A percentile compares a stretch with the other conserved stretches of the same genome.
These are phyloP conservation scores for Odontomachus brunneus DNA, from an alignment of 1,140 invertebrate genomes.

Conservation along the genomic window DNA sequence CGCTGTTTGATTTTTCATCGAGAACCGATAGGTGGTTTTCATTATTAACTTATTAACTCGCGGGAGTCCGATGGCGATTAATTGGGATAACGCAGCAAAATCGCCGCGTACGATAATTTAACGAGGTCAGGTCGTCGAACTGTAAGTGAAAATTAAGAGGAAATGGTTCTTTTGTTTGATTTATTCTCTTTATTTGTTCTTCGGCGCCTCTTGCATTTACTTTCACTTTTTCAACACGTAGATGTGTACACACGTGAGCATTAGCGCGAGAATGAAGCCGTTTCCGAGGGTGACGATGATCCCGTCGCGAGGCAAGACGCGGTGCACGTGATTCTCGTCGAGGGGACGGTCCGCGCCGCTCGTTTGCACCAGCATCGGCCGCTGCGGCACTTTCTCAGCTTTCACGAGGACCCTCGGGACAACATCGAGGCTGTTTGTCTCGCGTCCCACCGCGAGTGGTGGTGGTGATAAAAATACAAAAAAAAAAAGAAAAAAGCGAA, in stretches of 20 bases:
- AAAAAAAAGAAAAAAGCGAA: neutral
- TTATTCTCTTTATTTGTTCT: neutral
- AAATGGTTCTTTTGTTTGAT: too few relatives aligned
- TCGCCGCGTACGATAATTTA: neutral
- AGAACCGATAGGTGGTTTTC: slow-evolving; percentile 9
- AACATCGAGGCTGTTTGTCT: slow-evolving; percentile 11
- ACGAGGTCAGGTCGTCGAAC: neutral
- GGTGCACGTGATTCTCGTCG: slow-evolving; percentile 36
- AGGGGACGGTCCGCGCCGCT: slow-evolving; percentile 22
- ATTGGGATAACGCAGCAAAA: neutral
- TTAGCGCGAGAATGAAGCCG: neutral
- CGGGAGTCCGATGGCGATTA: neutral
- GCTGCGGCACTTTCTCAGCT: slow-evolving; percentile 5
- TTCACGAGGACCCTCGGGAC: neutral
- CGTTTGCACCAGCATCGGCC: slow-evolving; percentile 31
- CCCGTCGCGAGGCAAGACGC: neutral
- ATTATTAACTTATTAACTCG: slow-evolving; percentile 7
- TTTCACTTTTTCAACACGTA: neutral
- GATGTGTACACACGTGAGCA: too few relatives aligned
- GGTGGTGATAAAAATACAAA: neutral
- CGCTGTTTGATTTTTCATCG: neutral
- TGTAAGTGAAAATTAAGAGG: neutral
- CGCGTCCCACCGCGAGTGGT: neutral
- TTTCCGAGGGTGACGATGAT: neutral
- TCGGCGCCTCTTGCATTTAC: neutral